Percentiles rank a stretch among this genome's conserved stretches.
Conservation (phyloP, 30 jellyfish, hydroid and myxozoan species). For the Clytia hemisphaerica region DNA sequence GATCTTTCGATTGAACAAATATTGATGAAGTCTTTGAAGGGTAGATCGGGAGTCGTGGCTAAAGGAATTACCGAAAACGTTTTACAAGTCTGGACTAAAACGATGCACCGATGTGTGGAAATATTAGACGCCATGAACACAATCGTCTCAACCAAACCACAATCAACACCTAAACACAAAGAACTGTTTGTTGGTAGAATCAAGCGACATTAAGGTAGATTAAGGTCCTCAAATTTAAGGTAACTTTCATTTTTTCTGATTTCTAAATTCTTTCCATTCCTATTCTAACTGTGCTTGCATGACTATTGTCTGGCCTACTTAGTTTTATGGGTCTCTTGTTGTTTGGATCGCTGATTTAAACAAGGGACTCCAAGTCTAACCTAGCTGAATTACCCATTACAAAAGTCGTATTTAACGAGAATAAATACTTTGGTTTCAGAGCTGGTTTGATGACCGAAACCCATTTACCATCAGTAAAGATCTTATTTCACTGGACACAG, state of each 20-base stretch:
- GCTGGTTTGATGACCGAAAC: conserved; percentile 3
- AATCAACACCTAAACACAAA: background rate
- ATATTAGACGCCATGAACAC: background rate
- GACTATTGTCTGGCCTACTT: too few species aligned
- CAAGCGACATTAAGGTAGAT: background rate
- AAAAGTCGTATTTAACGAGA: too few species aligned
- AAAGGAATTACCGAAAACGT: conserved; percentile 10
- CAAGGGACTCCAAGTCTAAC: too few species aligned
- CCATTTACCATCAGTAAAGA: conserved; percentile 23
- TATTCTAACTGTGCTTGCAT: too few species aligned
- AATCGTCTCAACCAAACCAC: background rate
- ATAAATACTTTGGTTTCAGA: too few species aligned
- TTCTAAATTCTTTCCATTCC: too few species aligned
- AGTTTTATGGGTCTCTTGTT: too few species aligned
- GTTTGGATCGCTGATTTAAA: too few species aligned
- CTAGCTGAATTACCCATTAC: too few species aligned
- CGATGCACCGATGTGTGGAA: conserved; percentile 11
- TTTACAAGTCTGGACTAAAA: conserved; percentile 14
- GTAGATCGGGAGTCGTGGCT: conserved; percentile 6
- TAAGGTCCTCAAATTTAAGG: conserved; percentile 10
- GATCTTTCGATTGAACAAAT: conserved; percentile 7
- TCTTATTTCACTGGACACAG: conserved; percentile 18
- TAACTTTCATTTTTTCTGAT: too few species aligned
- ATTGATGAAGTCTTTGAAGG: background rate
- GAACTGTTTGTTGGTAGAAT: conserved; percentile 1